These are phyloP conservation scores for Propithecus coquereli DNA, from an alignment of 2,113 vertebrate species.

Conservation along the genomic window DNA sequence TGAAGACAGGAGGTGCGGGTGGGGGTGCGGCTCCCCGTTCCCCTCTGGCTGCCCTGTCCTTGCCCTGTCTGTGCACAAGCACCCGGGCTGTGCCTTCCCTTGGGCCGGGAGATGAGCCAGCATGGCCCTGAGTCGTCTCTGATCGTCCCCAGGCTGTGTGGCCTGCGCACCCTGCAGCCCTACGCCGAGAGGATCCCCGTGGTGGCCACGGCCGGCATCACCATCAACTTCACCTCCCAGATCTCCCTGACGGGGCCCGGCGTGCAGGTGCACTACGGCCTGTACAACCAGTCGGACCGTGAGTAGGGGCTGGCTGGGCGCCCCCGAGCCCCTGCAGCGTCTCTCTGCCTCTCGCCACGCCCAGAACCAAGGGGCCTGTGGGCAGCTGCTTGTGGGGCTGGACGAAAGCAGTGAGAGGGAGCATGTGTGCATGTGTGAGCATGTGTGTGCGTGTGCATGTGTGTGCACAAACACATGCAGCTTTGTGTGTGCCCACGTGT, in stretches of 20 bases:
- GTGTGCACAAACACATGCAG: fast-evolving
- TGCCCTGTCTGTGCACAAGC: not conserved
- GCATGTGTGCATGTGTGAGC: fast-evolving
- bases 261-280: slow-evolving; percentile 87
- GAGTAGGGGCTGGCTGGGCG: slow-evolving; percentile 63
- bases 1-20: not conserved
- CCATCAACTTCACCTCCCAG: slow-evolving; percentile 90
- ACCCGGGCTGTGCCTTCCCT: not conserved
- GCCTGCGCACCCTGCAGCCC: slow-evolving; percentile 87
- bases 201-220: slow-evolving; percentile 81
- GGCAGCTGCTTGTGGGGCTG: not conserved
- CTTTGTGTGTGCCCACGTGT: not conserved
- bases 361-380: not conserved
- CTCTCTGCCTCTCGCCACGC: not conserved
- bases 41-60: not conserved
- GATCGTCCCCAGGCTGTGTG: slow-evolving; percentile 86
- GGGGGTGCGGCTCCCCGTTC: fast-evolving
- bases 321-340: not conserved
- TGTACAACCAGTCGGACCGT: slow-evolving; percentile 95
- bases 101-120: not conserved
- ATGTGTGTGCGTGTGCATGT: fast-evolving
- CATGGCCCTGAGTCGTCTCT: not conserved
- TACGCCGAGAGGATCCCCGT: slow-evolving; percentile 88
- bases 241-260: slow-evolving; percentile 93
- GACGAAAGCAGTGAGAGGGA: not conserved